Evolutionary conservation across 2,888 invertebrate genomes (phyloP).

Genomic region (Microchrysa polita): DNA sequence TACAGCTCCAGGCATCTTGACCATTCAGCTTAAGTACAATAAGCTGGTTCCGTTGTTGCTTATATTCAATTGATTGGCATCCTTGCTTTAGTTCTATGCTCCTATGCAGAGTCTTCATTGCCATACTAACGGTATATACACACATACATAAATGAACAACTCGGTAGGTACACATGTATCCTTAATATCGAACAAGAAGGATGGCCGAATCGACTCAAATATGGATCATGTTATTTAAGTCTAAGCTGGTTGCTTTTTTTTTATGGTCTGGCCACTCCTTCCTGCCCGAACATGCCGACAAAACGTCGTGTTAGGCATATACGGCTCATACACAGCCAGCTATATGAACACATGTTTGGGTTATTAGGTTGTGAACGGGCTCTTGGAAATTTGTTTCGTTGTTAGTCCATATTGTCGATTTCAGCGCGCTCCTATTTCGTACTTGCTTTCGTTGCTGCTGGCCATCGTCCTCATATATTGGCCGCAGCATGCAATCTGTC

Average conservation of each 20-base stretch:
- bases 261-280: constrained; percentile 1
- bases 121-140: not conserved
- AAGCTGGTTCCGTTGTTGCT: not conserved
- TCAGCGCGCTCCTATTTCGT: not conserved
- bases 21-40: constrained; percentile 11
- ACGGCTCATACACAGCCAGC: no score
- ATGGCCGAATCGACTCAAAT: not conserved
- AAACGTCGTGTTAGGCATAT: not conserved
- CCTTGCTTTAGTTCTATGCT: not conserved
- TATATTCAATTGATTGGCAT: not conserved
- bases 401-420: constrained; percentile 11
- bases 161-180: not conserved
- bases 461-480: not conserved
- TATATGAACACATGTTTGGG: not conserved
- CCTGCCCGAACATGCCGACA: not conserved
- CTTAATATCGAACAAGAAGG: constrained; percentile 1
- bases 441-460: not conserved
- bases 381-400: not conserved
- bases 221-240: constrained; percentile 3
- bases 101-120: no score
- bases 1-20: constrained; percentile 6
- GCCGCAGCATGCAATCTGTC: no score
- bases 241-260: not conserved
- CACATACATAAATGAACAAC: no score
- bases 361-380: constrained; percentile 2